Percentiles rank a stretch among this genome's conserved stretches.
Conservation (phyloP, 2,888 invertebrate species). For the Dysmachus trigonus region DNA sequence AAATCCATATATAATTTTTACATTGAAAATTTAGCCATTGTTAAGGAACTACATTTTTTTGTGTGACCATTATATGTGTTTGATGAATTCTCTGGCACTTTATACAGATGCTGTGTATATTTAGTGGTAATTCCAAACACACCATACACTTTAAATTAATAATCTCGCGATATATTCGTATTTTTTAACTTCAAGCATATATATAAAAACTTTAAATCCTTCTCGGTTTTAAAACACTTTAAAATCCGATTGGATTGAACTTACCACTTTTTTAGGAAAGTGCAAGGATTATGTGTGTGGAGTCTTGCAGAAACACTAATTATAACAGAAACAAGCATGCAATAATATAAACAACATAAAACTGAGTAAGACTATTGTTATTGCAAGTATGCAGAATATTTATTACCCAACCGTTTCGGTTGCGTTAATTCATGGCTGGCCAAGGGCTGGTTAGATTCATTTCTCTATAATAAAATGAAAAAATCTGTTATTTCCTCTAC, state of each 20-base stretch:
- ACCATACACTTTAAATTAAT: neutral
- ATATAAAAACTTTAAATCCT: neutral
- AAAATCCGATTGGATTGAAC: neutral
- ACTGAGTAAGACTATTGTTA: neutral
- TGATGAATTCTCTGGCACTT: neutral
- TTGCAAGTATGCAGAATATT: constrained; percentile 27
- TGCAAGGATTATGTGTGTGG: constrained; percentile 21
- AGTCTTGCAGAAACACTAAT: constrained; percentile 33
- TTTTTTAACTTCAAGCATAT: neutral
- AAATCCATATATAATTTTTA: neutral
- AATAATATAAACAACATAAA: constrained; percentile 20
- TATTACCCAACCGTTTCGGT: constrained; percentile 28
- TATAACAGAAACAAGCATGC: constrained; percentile 38
- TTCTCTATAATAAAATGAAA: constrained; percentile 18
- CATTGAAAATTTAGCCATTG: neutral
- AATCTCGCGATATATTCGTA: neutral
- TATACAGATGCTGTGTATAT: neutral
- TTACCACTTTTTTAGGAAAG: neutral
- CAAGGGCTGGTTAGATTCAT: constrained; percentile 30
- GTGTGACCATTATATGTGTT: neutral
- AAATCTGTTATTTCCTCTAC: neutral
- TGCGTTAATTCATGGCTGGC: constrained; percentile 22
- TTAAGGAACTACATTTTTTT: neutral
- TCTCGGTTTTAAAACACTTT: neutral
- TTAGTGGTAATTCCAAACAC: neutral